A percentile compares a stretch with the other conserved stretches of the same genome.
Conservation (phyloP, 64 coral and sea anemone species). For the Astreopora myriophthalma region DNA sequence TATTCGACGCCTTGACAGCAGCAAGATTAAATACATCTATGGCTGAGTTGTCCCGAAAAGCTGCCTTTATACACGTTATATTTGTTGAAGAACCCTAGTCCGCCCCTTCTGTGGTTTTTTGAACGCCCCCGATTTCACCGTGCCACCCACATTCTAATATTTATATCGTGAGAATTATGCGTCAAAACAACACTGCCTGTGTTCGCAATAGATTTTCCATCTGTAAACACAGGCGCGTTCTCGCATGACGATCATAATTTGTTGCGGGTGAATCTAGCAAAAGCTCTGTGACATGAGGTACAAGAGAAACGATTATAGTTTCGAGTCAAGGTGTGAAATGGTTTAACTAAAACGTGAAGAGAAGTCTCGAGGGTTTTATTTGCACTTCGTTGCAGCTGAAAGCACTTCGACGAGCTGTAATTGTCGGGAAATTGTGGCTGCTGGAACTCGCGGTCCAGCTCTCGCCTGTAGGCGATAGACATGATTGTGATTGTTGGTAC, state of each 20-base stretch:
- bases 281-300: slow-evolving; percentile 35
- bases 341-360: slow-evolving; percentile 36
- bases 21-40: background rate
- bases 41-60: background rate
- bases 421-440: slow-evolving; percentile 73
- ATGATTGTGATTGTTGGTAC: slow-evolving; percentile 73
- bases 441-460: slow-evolving; percentile 42
- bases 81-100: slow-evolving; percentile 41
- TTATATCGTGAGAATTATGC: background rate
- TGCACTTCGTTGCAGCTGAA: slow-evolving; percentile 18
- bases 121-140: slow-evolving; percentile 59
- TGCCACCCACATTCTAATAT: slow-evolving; percentile 68
- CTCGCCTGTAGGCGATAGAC: slow-evolving; percentile 70
- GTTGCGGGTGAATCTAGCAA: slow-evolving; percentile 13
- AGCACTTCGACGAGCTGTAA: slow-evolving; percentile 24
- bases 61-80: slow-evolving; percentile 48
- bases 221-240: background rate
- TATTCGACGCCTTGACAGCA: background rate
- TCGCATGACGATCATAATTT: background rate
- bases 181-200: background rate
- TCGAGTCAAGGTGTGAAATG: slow-evolving; percentile 93
- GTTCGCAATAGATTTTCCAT: background rate
- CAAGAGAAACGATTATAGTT: slow-evolving; percentile 77
- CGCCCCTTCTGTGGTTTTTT: slow-evolving; percentile 72
- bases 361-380: background rate